Evolutionary conservation across 2,797 vertebrate genomes (phyloP).

Genomic region (Premnoplex brunnescens): DNA sequence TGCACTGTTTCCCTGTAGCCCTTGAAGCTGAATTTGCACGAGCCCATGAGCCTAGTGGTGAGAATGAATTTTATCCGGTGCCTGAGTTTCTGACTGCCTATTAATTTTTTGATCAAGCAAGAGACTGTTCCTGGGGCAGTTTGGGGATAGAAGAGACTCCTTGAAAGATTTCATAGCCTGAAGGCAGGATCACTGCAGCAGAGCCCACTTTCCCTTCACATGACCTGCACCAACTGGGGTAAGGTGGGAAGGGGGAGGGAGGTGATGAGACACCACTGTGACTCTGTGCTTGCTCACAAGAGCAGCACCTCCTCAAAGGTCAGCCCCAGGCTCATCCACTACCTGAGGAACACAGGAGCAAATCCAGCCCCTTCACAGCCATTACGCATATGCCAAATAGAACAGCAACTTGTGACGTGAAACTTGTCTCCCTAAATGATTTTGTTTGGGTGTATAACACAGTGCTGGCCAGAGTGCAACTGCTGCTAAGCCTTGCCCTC

Average conservation of each 20-base stretch:
- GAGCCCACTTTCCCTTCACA: background rate
- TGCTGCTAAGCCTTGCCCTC: background rate
- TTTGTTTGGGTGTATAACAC: background rate
- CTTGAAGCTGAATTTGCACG: background rate
- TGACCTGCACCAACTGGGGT: background rate
- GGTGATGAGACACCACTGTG: background rate
- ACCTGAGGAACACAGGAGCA: background rate
- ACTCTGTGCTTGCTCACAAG: background rate
- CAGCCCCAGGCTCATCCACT: background rate
- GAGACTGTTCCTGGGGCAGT: background rate
- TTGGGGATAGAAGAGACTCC: background rate
- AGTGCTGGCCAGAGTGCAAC: background rate
- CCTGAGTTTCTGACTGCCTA: background rate
- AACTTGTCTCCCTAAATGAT: background rate
- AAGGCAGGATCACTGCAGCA: background rate
- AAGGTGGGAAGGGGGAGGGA: background rate
- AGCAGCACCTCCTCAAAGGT: background rate
- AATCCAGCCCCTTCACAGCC: background rate
- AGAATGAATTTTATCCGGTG: background rate
- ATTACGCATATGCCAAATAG: fast-evolving
- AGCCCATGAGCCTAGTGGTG: background rate
- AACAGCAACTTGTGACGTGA: background rate
- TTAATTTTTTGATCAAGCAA: background rate
- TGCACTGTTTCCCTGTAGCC: background rate
- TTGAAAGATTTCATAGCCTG: background rate